phyloP scores from a whole-genome alignment of 2,797 vertebrate species.

The Emydoidea blandingii region DNA sequence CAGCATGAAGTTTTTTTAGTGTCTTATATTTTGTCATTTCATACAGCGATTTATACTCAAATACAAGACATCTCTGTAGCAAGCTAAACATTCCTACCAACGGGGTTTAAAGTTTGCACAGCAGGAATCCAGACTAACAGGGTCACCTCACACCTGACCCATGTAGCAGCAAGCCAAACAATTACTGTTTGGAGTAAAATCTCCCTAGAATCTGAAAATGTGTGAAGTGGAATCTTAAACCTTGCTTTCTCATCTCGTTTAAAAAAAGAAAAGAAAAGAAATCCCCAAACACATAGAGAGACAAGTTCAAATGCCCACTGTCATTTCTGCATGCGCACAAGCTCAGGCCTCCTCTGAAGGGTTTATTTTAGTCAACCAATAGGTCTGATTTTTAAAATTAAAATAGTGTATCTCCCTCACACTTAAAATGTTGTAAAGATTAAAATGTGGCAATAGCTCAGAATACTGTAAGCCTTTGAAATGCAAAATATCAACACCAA shows the following conservation, averaged over 20 bases:
- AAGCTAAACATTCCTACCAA: not conserved
- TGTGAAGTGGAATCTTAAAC: not conserved
- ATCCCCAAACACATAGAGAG: not conserved
- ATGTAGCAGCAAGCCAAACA: not conserved
- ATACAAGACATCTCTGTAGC: not conserved
- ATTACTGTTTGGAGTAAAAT: not conserved
- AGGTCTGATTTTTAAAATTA: slow-evolving; percentile 10
- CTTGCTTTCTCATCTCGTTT: not conserved
- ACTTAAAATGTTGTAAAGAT: not conserved
- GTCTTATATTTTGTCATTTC: not conserved
- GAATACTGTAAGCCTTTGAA: not conserved
- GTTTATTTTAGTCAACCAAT: not conserved
- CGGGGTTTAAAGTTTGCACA: not conserved
- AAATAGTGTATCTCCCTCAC: not conserved
- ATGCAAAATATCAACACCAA: not conserved
- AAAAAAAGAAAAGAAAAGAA: not conserved
- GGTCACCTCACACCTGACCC: not conserved
- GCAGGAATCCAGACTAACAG: not conserved
- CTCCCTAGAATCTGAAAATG: not conserved
- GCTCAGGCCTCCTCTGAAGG: not conserved
- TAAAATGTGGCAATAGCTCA: not conserved
- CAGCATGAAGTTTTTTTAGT: not conserved
- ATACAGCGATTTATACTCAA: not conserved
- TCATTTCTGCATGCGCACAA: not conserved
- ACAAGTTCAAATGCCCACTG: not conserved